Percentiles rank a stretch among this genome's conserved stretches.
Evolutionary conservation across 1,140 invertebrate genomes (phyloP).

Genomic region (Parapsyche elsis): DNA sequence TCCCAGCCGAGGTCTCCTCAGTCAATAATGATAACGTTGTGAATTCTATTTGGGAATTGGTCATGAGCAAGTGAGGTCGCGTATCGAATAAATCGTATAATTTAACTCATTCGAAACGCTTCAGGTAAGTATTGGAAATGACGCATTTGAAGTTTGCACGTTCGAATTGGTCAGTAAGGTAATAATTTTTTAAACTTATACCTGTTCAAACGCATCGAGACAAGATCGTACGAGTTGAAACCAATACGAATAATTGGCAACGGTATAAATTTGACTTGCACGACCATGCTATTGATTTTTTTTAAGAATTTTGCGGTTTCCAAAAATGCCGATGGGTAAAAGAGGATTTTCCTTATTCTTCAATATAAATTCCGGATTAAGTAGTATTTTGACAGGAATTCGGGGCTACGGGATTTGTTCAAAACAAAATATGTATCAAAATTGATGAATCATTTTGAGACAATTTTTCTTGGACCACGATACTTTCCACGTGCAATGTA

Average conservation of each 20-base stretch:
- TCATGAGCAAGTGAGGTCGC: too few relatives aligned
- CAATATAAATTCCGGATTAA: not conserved
- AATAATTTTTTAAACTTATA: not conserved
- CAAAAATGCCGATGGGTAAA: not conserved
- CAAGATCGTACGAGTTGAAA: not conserved
- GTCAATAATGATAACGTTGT: too few relatives aligned
- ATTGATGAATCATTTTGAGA: not conserved
- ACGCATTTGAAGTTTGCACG: not conserved
- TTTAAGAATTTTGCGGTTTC: not conserved
- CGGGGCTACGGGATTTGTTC: not conserved
- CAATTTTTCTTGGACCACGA: not conserved
- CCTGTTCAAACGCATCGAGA: not conserved
- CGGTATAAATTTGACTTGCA: too few relatives aligned
- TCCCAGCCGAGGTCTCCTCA: too few relatives aligned
- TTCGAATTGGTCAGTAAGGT: not conserved
- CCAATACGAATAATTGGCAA: not conserved
- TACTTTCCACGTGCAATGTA: constrained; percentile 25
- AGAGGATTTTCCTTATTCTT: not conserved
- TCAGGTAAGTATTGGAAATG: too few relatives aligned
- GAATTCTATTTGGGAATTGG: too few relatives aligned
- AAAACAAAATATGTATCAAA: constrained; percentile 9
- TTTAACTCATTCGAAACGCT: too few relatives aligned
- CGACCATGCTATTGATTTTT: not conserved
- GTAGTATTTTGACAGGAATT: not conserved
- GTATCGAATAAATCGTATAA: too few relatives aligned